Base-by-base conservation (phyloP, 1,140 invertebrate species). In the Adoxophyes honmai region DNA sequence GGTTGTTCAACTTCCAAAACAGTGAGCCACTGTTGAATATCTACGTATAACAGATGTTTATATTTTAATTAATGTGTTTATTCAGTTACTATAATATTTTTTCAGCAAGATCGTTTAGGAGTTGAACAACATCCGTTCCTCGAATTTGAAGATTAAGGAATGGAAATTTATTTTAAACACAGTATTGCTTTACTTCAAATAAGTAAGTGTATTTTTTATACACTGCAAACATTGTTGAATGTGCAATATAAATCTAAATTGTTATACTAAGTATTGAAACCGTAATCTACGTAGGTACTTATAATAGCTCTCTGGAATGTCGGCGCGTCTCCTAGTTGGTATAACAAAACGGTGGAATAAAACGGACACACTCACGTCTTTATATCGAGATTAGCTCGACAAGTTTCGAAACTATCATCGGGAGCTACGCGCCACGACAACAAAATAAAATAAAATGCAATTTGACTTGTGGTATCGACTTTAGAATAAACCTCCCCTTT, bases 31-130 rank as follows among this genome's bases (percentile, higher is more conserved):
- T 33, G 42, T 48, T 48, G 42, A 48, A 21, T 33, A 48, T 48
- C 18, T 48, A 48, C 2, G 6, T 28, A 28, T 11, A 48, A 16
- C 15, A 48, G 42, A 48, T 48, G 42, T 48, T 48, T 48, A 48
- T 11, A 48, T 48, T 48, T 5, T 48, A 48, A 48, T 48, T 48
- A 48, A 48, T 48, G 42, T 28, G 42, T 48, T 48, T 48, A 48
- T 48, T 48, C 42, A 33, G 18, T 11, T 21, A 48, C 18, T 48
- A 48, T 11, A 48, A 48, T 48, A 48, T 48, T 48, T 48, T 48
- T 48, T 48, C 42, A 48, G 21, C 42, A 13, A 18, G 42, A 48
- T 21, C 11, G 16, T 21, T 48, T 48, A 21, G 21, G 7, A 16
- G 10, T 21, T n/a, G n/a, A 21, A 21, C 16, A 48, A 48, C 42